Percentiles rank a stretch among this genome's conserved stretches.
Evolutionary conservation across 2,888 invertebrate genomes (phyloP).

Genomic region (Mimachlamys varia): DNA sequence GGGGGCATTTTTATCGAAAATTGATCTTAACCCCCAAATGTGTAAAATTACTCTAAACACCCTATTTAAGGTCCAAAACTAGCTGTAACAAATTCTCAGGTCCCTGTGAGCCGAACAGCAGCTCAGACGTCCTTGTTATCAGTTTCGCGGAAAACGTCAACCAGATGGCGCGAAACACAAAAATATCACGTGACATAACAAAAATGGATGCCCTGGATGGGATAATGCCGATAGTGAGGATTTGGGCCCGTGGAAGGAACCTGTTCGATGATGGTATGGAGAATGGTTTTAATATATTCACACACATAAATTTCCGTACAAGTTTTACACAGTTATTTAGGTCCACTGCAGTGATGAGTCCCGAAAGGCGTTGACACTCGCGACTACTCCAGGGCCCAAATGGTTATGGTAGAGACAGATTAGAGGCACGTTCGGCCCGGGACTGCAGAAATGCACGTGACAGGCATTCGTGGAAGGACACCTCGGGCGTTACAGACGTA

Average conservation of each 20-base stretch:
- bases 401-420: too few relatives aligned
- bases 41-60: too few relatives aligned
- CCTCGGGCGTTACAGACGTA: too few relatives aligned
- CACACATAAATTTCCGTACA: not conserved
- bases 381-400: too few relatives aligned
- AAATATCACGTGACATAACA: not conserved
- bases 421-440: not conserved
- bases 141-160: not conserved
- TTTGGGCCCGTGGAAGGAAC: not conserved
- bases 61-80: too few relatives aligned
- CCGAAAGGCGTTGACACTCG: not conserved
- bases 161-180: conserved; percentile 1
- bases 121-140: not conserved
- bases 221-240: not conserved
- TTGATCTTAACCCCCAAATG: too few relatives aligned
- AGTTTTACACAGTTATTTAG: not conserved
- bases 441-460: not conserved
- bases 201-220: not conserved
- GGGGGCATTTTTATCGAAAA: too few relatives aligned
- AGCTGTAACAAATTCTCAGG: too few relatives aligned
- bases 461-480: too few relatives aligned
- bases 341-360: not conserved
- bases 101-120: too few relatives aligned
- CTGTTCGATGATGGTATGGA: not conserved
- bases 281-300: not conserved